Conservation (phyloP, 2,797 vertebrate species). For the Pseudochromis fuscus region DNA sequence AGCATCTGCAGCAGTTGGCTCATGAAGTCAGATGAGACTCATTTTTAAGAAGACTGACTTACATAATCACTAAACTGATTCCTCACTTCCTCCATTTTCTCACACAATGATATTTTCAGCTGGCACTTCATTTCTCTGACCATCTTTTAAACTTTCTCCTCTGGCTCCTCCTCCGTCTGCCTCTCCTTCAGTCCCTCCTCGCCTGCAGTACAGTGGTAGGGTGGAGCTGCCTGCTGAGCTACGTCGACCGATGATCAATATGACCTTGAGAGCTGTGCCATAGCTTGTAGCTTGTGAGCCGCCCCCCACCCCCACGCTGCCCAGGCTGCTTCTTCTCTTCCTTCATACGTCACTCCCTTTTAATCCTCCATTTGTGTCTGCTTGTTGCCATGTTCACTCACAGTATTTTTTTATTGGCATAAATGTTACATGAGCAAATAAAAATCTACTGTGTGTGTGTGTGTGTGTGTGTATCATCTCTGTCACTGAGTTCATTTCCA, state of each 20-base stretch:
- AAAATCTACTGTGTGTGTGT: background rate
- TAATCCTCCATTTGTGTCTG: constrained; percentile 12
- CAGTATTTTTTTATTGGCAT: constrained; percentile 24
- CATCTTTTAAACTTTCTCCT: background rate
- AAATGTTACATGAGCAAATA: constrained; percentile 26
- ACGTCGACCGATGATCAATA: constrained; percentile 70
- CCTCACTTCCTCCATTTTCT: constrained; percentile 16
- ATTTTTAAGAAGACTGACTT: background rate
- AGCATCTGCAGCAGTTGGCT: too few species aligned
- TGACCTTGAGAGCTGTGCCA: constrained; percentile 75
- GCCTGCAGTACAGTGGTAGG: constrained; percentile 21
- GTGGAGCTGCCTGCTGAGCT: constrained; percentile 48
- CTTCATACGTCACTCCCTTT: constrained; percentile 3
- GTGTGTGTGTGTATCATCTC: background rate
- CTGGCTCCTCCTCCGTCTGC: background rate
- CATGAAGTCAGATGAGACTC: background rate
- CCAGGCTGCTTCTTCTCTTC: background rate
- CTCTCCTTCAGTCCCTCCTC: background rate
- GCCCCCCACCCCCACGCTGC: constrained; percentile 22
- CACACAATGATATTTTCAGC: background rate
- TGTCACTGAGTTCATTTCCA: constrained; percentile 8
- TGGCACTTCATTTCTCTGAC: too few species aligned
- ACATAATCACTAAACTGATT: background rate
- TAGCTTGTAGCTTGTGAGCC: constrained; percentile 37
- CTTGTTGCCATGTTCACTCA: constrained; percentile 3